Evolutionary conservation across 1,140 invertebrate species (phyloP).

Genomic region (Brachionus manjavacas): DNA sequence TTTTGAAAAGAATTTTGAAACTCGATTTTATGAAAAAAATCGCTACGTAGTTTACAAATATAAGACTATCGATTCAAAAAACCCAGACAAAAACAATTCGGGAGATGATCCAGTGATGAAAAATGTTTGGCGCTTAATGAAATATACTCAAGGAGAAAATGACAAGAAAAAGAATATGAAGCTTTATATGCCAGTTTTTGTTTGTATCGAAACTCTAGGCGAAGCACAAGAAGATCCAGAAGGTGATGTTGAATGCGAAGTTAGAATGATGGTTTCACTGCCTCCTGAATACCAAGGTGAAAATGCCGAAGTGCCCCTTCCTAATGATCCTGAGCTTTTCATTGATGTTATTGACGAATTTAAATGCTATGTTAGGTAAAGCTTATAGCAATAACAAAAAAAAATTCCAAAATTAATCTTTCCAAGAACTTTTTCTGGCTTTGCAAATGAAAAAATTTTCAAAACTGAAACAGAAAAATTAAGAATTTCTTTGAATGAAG

Average conservation of each 20-base stretch:
- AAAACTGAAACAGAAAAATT: constrained; percentile 31
- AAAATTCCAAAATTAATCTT: not conserved
- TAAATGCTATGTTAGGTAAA: constrained; percentile 17
- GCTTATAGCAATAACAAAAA: not conserved
- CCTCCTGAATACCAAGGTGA: constrained; percentile 17
- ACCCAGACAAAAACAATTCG: not conserved
- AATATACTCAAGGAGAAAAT: constrained; percentile 38
- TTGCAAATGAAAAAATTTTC: constrained; percentile 15
- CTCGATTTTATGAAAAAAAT: constrained; percentile 26
- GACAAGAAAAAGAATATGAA: constrained; percentile 30
- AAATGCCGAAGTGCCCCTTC: not conserved
- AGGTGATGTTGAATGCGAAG: not conserved
- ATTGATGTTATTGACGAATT: not conserved
- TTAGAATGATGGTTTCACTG: constrained; percentile 22
- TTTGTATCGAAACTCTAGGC: not conserved
- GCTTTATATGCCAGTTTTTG: constrained; percentile 37
- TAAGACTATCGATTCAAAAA: not conserved
- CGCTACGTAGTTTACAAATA: constrained; percentile 14
- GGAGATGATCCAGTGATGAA: not conserved
- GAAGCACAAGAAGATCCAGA: not conserved
- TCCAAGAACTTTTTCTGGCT: constrained; percentile 10
- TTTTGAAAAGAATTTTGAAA: constrained; percentile 22
- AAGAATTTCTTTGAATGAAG: not conserved
- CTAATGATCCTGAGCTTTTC: not conserved
- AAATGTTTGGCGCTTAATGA: not conserved